A percentile compares a stretch with the other conserved stretches of the same genome.
Evolutionary conservation across 2,888 invertebrate species (phyloP).

Genomic region (Leptogaster cylindrica): DNA sequence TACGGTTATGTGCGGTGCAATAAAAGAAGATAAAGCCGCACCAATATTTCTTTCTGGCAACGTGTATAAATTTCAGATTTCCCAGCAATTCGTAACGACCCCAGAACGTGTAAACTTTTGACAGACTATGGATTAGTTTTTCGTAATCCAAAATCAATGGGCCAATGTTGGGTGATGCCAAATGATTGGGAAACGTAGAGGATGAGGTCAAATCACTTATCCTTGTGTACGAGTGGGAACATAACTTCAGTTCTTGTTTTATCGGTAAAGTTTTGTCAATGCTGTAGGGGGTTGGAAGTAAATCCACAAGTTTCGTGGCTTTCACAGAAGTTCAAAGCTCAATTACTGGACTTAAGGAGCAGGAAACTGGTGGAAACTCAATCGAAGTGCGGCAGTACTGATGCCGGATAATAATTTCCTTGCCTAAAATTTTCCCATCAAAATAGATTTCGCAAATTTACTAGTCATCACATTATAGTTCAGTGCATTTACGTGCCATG

Average conservation of each 20-base stretch:
- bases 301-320: no score
- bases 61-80: slow-evolving; percentile 35
- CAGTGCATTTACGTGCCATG: no score
- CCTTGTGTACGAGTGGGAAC: background rate
- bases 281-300: no score
- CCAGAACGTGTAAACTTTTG: slow-evolving; percentile 34
- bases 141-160: slow-evolving; percentile 45
- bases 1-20: slow-evolving; percentile 46
- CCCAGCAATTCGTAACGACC: slow-evolving; percentile 11
- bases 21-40: slow-evolving; percentile 46
- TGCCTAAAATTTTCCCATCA: no score
- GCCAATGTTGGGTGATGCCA: slow-evolving; percentile 7
- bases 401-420: no score
- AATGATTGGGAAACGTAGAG: slow-evolving; percentile 17
- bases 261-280: background rate
- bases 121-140: slow-evolving; percentile 44
- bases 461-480: no score
- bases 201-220: background rate
- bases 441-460: no score
- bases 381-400: no score
- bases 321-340: no score
- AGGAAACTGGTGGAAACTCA: no score
- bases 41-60: slow-evolving; percentile 44
- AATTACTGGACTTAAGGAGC: no score
- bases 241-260: background rate